These are phyloP conservation scores for Caradrina kadenii DNA, from an alignment of 2,888 invertebrate species.

Conservation along the genomic window DNA sequence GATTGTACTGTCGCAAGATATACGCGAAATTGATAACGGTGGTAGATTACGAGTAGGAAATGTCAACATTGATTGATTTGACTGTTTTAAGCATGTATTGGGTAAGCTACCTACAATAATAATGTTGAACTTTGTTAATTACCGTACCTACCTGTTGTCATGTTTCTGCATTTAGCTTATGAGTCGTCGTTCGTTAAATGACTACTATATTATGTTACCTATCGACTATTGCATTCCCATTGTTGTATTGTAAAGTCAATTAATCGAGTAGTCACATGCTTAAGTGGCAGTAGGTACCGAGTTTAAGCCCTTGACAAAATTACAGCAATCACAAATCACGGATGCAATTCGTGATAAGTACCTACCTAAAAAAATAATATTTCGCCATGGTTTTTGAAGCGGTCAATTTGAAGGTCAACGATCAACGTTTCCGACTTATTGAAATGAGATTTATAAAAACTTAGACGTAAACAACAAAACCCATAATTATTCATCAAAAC, in stretches of 20 bases:
- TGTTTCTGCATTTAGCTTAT: constrained; percentile 12
- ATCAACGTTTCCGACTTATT: constrained; percentile 2
- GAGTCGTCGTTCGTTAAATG: not conserved
- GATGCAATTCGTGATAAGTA: not conserved
- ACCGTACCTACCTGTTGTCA: not conserved
- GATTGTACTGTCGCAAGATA: constrained; percentile 23
- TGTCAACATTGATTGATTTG: constrained; percentile 34
- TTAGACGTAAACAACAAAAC: not conserved
- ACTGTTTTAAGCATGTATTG: constrained; percentile 4
- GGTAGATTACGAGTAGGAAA: constrained; percentile 18
- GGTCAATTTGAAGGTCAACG: constrained; percentile 11
- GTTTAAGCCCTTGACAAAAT: not conserved
- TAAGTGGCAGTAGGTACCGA: not conserved
- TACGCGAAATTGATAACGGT: constrained; percentile 20
- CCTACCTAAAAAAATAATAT: not conserved
- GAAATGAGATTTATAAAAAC: not conserved
- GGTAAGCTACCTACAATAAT: not conserved
- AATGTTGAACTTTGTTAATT: constrained; percentile 23
- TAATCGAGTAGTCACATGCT: constrained; percentile 3
- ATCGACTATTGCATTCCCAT: not conserved
- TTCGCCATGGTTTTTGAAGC: not conserved
- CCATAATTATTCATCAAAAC: not conserved
- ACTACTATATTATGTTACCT: constrained; percentile 7
- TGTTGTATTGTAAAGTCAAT: constrained; percentile 5
- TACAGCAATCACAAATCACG: constrained; percentile 8